A percentile compares a stretch with the other conserved stretches of the same genome.
These are phyloP conservation scores for Strigamia maritima DNA, from an alignment of 2,888 invertebrate genomes.

Conservation along the genomic window DNA sequence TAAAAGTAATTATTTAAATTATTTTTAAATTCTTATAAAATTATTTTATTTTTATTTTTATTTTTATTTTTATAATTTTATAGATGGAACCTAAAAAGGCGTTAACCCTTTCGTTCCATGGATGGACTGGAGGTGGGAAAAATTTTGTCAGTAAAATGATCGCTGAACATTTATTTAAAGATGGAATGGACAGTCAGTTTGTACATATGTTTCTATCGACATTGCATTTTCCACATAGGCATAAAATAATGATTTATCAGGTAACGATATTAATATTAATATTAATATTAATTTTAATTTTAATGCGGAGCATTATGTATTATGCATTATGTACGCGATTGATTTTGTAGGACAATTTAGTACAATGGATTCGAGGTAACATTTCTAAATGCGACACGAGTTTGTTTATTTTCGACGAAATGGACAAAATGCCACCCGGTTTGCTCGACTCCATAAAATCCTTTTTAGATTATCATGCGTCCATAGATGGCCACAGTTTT, in stretches of 20 bases:
- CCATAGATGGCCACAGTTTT: conserved; percentile 69
- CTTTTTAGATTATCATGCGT: conserved; percentile 76
- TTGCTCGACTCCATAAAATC: conserved; percentile 82
- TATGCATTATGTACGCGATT: too few relatives aligned
- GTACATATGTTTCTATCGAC: conserved; percentile 79
- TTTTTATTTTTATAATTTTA: too few relatives aligned
- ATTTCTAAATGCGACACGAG: conserved; percentile 69
- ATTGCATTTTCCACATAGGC: conserved; percentile 69
- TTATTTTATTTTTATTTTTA: too few relatives aligned
- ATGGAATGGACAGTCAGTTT: conserved; percentile 69
- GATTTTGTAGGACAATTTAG: conserved; percentile 51
- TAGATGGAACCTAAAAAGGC: conserved; percentile 59
- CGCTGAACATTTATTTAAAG: conserved; percentile 64
- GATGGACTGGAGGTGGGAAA: conserved; percentile 90
- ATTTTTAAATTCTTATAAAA: too few relatives aligned
- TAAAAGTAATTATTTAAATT: too few relatives aligned
- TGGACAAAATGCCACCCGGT: conserved; percentile 86
- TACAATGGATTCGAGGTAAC: conserved; percentile 58
- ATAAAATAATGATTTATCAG: conserved; percentile 59
- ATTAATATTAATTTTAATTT: conserved; percentile 13
- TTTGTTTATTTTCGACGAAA: conserved; percentile 95
- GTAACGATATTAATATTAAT: conserved; percentile 48
- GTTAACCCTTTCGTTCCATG: conserved; percentile 90
- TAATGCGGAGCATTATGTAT: too few relatives aligned
- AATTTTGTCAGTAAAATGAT: conserved; percentile 79